A percentile compares a stretch with the other conserved stretches of the same genome.
phyloP scores from a whole-genome alignment of 2,888 invertebrate species.

The Melanotus villosus region DNA sequence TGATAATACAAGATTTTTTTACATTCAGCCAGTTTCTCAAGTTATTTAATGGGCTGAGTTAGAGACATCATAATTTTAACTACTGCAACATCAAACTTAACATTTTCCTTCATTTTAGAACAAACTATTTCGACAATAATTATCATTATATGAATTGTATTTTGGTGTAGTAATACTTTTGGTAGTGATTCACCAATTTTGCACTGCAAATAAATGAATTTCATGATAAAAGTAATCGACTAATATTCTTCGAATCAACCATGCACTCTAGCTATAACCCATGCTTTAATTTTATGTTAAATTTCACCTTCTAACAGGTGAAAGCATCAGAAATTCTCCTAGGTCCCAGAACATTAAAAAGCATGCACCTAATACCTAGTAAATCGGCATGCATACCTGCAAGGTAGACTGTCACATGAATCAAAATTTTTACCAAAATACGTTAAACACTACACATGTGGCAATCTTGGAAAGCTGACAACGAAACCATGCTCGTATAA shows the following conservation, averaged over 20 bases:
- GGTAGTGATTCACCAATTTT: constrained; percentile 34
- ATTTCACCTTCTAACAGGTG: background rate
- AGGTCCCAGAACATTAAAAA: constrained; percentile 24
- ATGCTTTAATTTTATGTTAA: background rate
- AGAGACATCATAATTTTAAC: background rate
- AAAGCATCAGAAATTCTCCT: constrained; percentile 7
- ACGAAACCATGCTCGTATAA: background rate
- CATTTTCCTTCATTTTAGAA: constrained; percentile 6
- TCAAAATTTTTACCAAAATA: background rate
- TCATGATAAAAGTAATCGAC: no score
- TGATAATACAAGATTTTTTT: constrained; percentile 17
- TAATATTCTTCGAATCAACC: constrained; percentile 6
- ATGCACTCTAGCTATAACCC: constrained; percentile 24
- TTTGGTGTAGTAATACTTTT: constrained; percentile 42
- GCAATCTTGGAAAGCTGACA: background rate
- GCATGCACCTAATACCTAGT: background rate
- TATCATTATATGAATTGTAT: constrained; percentile 26
- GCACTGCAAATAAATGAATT: constrained; percentile 31
- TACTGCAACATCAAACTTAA: constrained; percentile 22
- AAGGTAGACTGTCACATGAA: background rate
- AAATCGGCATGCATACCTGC: background rate
- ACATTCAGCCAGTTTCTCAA: constrained; percentile 17
- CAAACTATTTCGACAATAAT: constrained; percentile 20
- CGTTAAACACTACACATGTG: background rate
- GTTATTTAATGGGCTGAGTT: background rate